Percentiles rank a stretch among this genome's conserved stretches.
phyloP scores from a whole-genome alignment of 2,113 vertebrate genomes.

The Abramis brama region DNA sequence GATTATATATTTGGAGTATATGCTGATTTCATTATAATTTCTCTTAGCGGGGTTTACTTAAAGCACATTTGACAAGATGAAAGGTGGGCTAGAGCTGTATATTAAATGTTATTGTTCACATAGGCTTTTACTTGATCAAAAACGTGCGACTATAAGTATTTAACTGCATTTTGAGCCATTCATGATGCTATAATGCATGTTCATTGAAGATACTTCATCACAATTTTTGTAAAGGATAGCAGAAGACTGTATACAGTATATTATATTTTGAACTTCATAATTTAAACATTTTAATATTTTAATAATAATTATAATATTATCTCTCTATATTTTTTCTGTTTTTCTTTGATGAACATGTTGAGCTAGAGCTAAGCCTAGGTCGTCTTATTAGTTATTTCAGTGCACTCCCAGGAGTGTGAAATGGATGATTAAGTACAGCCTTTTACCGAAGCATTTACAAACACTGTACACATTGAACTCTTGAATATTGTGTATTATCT shows the following conservation, averaged over 20 bases:
- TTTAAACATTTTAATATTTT: background rate
- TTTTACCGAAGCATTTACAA: conserved; percentile 70
- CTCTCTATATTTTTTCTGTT: conserved; percentile 22
- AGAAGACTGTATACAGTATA: background rate
- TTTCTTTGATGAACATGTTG: conserved; percentile 58
- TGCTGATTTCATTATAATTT: conserved; percentile 74
- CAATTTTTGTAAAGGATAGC: background rate
- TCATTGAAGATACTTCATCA: background rate
- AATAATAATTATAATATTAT: background rate
- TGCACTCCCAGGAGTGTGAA: conserved; percentile 65
- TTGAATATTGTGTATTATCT: conserved; percentile 73
- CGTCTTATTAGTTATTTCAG: conserved; percentile 63
- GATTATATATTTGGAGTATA: conserved; percentile 76
- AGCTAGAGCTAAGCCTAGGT: conserved; percentile 45
- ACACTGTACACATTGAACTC: conserved; percentile 70
- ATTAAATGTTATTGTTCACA: background rate
- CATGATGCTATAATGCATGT: background rate
- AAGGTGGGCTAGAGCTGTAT: background rate
- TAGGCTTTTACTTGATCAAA: background rate
- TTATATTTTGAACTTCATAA: background rate
- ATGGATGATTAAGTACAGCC: conserved; percentile 75
- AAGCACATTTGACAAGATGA: conserved; percentile 18
- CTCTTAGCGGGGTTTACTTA: conserved; percentile 60
- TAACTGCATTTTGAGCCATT: background rate
- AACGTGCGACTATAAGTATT: background rate